Evolutionary conservation across 2,797 vertebrate genomes (phyloP).

Genomic region (Triplophysa yarkandensis): DNA sequence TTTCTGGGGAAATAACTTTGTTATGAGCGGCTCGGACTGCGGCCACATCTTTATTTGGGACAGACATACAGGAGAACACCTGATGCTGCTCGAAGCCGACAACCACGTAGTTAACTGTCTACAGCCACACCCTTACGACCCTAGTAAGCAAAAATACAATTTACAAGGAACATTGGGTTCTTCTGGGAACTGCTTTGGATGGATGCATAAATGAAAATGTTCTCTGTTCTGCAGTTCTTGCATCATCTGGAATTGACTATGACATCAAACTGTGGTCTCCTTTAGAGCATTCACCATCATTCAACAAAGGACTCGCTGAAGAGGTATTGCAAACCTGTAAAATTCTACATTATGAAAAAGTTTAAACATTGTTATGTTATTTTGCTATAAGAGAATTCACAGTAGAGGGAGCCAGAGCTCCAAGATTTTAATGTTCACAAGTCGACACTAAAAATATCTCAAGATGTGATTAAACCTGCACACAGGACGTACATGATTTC

Average conservation of each 20-base stretch:
- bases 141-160: conserved; percentile 81
- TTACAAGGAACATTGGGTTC: no score
- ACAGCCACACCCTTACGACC: conserved; percentile 96
- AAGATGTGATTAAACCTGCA: background rate
- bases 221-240: conserved; percentile 83
- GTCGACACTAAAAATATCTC: background rate
- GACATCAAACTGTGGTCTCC: conserved; percentile 99
- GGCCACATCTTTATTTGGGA: conserved; percentile 99
- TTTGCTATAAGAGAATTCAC: conserved; percentile 12
- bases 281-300: conserved; percentile 87
- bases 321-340: conserved; percentile 79
- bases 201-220: background rate
- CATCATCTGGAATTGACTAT: conserved; percentile 98
- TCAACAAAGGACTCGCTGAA: conserved; percentile 93
- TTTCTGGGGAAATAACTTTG: conserved; percentile 98
- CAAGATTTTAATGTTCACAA: background rate
- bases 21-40: conserved; percentile 98
- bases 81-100: conserved; percentile 98
- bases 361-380: background rate
- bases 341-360: background rate
- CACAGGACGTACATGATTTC: no score
- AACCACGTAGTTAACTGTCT: conserved; percentile 99
- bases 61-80: conserved; percentile 90
- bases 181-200: background rate
- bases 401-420: conserved; percentile 49